Evolutionary conservation across 1,140 invertebrate genomes (phyloP), one percentile per base, ranked within the genome.

Genomic region (Neodiprion lecontei): DNA sequence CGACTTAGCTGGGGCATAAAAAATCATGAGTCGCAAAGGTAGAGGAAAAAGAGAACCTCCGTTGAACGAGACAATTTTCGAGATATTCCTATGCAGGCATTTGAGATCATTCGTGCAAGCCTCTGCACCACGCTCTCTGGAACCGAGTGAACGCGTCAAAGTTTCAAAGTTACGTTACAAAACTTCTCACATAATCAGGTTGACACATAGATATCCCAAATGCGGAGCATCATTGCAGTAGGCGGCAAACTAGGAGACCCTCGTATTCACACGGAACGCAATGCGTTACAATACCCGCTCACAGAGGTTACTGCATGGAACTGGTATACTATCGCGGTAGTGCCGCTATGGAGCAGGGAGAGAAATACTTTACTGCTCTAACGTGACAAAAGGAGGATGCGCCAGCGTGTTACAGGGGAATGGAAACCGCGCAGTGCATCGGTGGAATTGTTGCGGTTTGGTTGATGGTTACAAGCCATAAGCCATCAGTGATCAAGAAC

Each of bases 341-440:
- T 7, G 53, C n/a, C 4, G 53, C 28, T 9, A 61, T 61, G n/a
- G 53, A 14, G n/a, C 9, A 61, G 53, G n/a, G 53, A 61, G 53
- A 61, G 53, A 61, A 61, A 61, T 9, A 61, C 53, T 61, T 61
- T 61, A 61, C 53, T 61, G 53, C n/a, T 9, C 53, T 61, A 61
- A 61, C 53, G 53, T 61, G 53, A 61, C 53, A 61, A 61, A 61
- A 61, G 11, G 53, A 61, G 53, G 53, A 61, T 61, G 4, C 4
- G 11, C 53, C 53, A 9, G 53, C 53, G n/a, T 61, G 53, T 61
- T 61, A 12, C 11, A 61, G n/a, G 4, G 53, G 53, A 61, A 61
- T 61, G 53, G 53, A 61, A 12, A 61, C 53, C 53, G 53, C 28
- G 28, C 53, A 9, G 53, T 61, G 53, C 53, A 61, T 61, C 53